Evolutionary conservation across 2,797 vertebrate genomes (phyloP).

Genomic region (Artibeus jamaicensis): DNA sequence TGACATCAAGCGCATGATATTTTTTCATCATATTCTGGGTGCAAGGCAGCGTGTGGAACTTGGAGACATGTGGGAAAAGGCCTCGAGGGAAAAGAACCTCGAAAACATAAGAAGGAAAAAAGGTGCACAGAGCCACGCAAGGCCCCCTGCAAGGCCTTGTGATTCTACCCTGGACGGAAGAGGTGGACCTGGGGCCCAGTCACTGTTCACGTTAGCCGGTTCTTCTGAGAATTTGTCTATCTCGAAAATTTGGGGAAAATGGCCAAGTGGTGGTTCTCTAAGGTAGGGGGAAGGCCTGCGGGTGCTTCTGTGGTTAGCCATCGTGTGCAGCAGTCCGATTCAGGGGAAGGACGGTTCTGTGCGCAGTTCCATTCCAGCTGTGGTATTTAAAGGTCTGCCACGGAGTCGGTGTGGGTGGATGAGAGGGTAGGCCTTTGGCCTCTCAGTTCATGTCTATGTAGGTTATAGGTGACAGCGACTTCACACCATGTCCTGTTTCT

Average conservation of each 20-base stretch:
- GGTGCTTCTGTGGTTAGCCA: constrained; percentile 36
- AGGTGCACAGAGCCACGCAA: background rate
- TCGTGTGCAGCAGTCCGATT: background rate
- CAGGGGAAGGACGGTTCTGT: constrained; percentile 27
- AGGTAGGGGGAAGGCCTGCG: background rate
- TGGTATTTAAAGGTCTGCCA: constrained; percentile 22
- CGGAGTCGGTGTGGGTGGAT: constrained; percentile 29
- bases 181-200: background rate
- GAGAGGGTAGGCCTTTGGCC: background rate
- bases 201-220: background rate
- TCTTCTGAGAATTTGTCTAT: constrained; percentile 31
- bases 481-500: background rate
- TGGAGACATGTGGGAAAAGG: background rate
- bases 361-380: constrained; percentile 38
- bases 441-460: constrained; percentile 34
- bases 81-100: background rate
- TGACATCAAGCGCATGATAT: background rate
- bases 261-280: background rate
- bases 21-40: background rate
- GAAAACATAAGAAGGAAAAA: background rate
- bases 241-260: background rate
- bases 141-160: background rate
- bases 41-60: background rate
- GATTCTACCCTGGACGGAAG: background rate
- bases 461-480: constrained; percentile 50